Base-by-base conservation (phyloP, 2,888 invertebrate genomes). In the Eurytoma adleriae region DNA sequence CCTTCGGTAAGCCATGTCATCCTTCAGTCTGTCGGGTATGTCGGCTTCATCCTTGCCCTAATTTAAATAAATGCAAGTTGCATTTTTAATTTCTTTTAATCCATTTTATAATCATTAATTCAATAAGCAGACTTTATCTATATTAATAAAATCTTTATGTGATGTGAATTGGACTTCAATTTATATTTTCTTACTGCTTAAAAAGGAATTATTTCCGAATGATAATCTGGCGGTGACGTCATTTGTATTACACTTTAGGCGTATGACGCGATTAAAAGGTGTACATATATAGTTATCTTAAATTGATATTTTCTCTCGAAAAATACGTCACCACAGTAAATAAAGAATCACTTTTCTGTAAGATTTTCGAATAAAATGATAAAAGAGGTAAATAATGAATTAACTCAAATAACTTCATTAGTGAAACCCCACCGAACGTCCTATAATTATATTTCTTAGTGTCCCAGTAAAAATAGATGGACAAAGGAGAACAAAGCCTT, bases 1-100 rank as follows among this genome's bases (percentile, higher is more conserved):
- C 86, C 95, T 93, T 83, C 96, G 92, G 88, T 94, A 95, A 74
- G 96, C 96, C 95, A 96, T 96, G 87, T 96, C 96, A 87, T 96
- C 96, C 84, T 93, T 93, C 82, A 94, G 91, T 85, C 94, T 93
- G 87, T 96, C 95, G 5, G 94, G 93, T 78, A 94, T 91, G 27
- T 93, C 91, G 5, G 92, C 90, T 71, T 79, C 71, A 14, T 77
- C 76, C 57, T 78, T 61, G 14, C 91, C 64, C 81, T 76, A 5
- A 56, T 66, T 66, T 16, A 16, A 24, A 75, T 27, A 66, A 72
- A 27, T 14, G 18, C 5, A 57, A n/a, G 18, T 20, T 20, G n/a
- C 20, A 20, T 57, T 57, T 40, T 7, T 40, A 2, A 20, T 57
- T 57, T 40, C 40, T 40, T 40, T 40, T 40, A 40, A 7, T 40